Conservation (phyloP, 2,888 invertebrate genomes). For the Xestia ashworthii region DNA sequence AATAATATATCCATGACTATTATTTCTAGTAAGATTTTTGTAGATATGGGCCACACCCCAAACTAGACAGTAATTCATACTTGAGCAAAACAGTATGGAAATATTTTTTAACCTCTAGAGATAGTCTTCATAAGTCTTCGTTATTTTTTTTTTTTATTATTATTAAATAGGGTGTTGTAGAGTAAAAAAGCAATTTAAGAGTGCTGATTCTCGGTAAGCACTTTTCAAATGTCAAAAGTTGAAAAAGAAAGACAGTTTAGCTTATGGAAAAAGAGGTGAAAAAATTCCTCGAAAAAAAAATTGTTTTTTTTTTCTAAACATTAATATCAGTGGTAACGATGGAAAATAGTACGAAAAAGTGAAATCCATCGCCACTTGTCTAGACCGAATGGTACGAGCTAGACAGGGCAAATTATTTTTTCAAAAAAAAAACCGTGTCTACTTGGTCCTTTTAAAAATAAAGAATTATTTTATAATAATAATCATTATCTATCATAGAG, state of each 20-base stretch:
- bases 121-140: neutral
- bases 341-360: too few relatives aligned
- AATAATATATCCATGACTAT: neutral
- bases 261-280: neutral
- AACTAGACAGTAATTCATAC: neutral
- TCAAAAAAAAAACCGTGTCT: too few relatives aligned
- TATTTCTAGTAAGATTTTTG: neutral
- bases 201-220: neutral
- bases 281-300: neutral
- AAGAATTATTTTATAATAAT: conserved; percentile 9
- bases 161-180: neutral
- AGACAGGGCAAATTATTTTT: too few relatives aligned
- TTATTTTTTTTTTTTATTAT: too few relatives aligned
- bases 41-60: neutral
- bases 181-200: neutral
- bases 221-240: neutral
- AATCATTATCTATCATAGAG: neutral
- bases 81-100: neutral
- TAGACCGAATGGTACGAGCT: too few relatives aligned
- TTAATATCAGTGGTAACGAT: too few relatives aligned
- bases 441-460: neutral
- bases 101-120: neutral
- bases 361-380: too few relatives aligned
- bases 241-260: neutral
- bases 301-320: too few relatives aligned